A percentile compares a stretch with the other conserved stretches of the same genome.
Evolutionary conservation across 1,140 invertebrate species (phyloP).

Genomic region (Drosophila sproati): DNA sequence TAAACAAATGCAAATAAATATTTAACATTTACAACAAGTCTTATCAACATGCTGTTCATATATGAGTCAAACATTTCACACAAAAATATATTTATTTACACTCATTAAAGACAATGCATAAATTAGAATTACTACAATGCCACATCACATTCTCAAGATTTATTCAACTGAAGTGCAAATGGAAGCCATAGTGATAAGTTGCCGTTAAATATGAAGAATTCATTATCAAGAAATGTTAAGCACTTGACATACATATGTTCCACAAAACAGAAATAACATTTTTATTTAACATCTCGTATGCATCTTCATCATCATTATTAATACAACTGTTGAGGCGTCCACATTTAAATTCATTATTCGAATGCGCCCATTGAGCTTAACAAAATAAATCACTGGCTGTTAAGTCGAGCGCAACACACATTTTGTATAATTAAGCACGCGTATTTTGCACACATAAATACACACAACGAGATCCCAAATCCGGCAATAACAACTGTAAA

Average conservation of each 20-base stretch:
- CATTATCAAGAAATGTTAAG: background rate
- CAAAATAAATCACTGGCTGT: conserved; percentile 61
- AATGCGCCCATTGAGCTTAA: conserved; percentile 18
- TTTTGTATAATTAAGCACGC: conserved; percentile 74
- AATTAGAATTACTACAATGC: no score
- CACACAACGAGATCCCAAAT: conserved; percentile 18
- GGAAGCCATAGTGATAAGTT: background rate
- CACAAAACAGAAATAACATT: conserved; percentile 8
- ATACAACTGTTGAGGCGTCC: conserved; percentile 10
- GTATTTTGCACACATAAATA: conserved; percentile 57
- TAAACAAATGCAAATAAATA: no score
- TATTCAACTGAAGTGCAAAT: background rate
- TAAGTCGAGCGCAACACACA: conserved; percentile 61
- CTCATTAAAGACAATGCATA: no score
- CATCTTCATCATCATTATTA: background rate
- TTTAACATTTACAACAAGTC: background rate
- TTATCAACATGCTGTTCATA: no score
- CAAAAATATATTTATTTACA: no score
- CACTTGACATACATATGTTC: conserved; percentile 14
- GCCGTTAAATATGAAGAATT: background rate
- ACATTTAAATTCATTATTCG: conserved; percentile 62
- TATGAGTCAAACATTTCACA: no score
- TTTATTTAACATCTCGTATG: background rate
- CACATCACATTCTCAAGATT: background rate
- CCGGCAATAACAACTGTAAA: conserved; percentile 18